Evolutionary conservation across 2,113 vertebrate genomes (phyloP).

Genomic region (Psammodynastes pulverulentus): DNA sequence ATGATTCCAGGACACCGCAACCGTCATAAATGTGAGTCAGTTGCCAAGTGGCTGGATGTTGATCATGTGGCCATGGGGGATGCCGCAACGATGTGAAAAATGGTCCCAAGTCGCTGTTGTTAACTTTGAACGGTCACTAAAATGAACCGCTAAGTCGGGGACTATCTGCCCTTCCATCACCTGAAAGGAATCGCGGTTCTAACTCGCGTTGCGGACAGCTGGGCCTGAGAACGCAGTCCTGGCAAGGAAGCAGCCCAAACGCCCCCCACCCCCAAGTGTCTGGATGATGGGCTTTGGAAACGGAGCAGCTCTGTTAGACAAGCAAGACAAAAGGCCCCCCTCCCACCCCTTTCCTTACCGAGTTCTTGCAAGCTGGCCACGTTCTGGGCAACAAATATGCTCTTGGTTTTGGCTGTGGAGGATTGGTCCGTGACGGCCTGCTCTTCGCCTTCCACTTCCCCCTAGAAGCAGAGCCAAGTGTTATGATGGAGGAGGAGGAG

Average conservation of each 20-base stretch:
- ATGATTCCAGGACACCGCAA: no score
- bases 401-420: slow-evolving; percentile 89
- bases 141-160: no score
- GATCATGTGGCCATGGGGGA: no score
- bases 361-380: slow-evolving; percentile 97
- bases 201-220: not conserved
- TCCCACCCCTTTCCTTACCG: slow-evolving; percentile 71
- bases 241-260: not conserved
- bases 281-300: not conserved
- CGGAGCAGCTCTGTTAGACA: accelerated
- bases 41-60: no score
- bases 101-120: no score
- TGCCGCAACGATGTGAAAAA: no score
- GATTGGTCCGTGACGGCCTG: slow-evolving; percentile 84
- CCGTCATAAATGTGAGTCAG: no score
- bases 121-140: no score
- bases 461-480: slow-evolving; percentile 55
- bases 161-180: no score
- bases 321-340: not conserved
- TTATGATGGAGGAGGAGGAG: no score
- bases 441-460: slow-evolving; percentile 89
- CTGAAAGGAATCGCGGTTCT: not conserved
- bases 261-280: not conserved
- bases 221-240: not conserved
- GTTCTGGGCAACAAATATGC: slow-evolving; percentile 95